These are phyloP conservation scores for Glaucopsyche alexis DNA, from an alignment of 2,888 invertebrate genomes.

Conservation along the genomic window DNA sequence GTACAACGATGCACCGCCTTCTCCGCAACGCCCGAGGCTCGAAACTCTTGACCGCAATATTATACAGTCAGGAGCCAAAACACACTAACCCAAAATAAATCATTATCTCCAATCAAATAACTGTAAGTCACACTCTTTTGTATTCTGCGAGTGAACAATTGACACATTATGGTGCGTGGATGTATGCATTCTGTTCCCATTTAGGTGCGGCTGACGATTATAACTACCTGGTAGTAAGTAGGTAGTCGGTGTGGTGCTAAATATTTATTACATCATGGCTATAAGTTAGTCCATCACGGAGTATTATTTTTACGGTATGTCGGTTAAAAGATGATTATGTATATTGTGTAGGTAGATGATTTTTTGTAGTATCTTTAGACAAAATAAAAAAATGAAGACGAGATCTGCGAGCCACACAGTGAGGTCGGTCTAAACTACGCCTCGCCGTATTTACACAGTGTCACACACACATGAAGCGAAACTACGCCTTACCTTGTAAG, in stretches of 20 bases:
- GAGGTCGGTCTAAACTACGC: no score
- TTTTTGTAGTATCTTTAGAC: no score
- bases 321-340: no score
- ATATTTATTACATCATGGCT: neutral
- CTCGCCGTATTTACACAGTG: no score
- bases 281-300: neutral
- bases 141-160: conserved; percentile 5
- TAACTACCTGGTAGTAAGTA: neutral
- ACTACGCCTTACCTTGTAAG: no score
- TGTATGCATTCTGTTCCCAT: conserved; percentile 15
- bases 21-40: neutral
- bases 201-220: conserved; percentile 15
- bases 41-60: conserved; percentile 1
- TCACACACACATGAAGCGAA: no score
- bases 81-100: conserved; percentile 25
- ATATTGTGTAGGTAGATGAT: no score
- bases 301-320: no score
- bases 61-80: conserved; percentile 8
- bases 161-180: neutral
- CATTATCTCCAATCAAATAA: conserved; percentile 19
- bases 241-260: neutral
- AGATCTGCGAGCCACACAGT: no score
- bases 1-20: neutral
- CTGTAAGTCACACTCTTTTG: conserved; percentile 17
- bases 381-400: no score